Base-by-base conservation (phyloP, 2,113 vertebrate species). In the Mesembrinibis cayennensis region DNA sequence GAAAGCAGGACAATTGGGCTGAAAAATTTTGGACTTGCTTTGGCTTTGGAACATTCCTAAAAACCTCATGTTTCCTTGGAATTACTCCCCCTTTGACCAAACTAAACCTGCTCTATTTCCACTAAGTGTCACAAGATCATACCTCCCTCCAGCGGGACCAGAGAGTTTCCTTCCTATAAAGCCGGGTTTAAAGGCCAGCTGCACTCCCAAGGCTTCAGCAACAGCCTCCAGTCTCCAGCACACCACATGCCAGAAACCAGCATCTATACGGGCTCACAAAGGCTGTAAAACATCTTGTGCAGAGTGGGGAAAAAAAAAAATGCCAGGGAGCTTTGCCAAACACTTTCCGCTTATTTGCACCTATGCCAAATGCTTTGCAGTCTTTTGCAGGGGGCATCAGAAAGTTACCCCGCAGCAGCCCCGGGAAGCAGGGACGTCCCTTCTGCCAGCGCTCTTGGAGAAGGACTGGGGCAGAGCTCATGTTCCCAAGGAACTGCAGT, bases 231-330 rank as follows among this genome's bases (percentile, higher is more conserved):
- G 96, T 74, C 95, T 98, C 97, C 97, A 97, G 96, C 96, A 97
- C 93, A 89, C 84, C 91, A 92, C 91, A 96, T 95, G 98, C 98
- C 98, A 98, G 96, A 94, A 98, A 94, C 97, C 97, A 98, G 97
- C 93, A 95, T 97, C 98, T 97, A 97, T 91, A 95, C 30, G 55
- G 96, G 95, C 98, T 97, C 98, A 96, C 82, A 97, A 97, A 98
- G 97, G 95, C 98, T 97, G 97, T 97, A 98, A 98, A 98, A 98
- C 93, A 95, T 96, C 97, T 98, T 97, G 97, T 91, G 95, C 95
- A 58, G 94, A 34, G 36, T 55, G 21, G 78, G 79, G 74, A 65
- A 77, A 18, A 26, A 10, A 12, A 36, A 89, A 89, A 66, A 76
- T 63, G 62, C 83, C 77, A 66, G 67, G n/a, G 80, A 91, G 34